Conservation (phyloP, 2,888 invertebrate species). For the Drosophila anomalata region DNA sequence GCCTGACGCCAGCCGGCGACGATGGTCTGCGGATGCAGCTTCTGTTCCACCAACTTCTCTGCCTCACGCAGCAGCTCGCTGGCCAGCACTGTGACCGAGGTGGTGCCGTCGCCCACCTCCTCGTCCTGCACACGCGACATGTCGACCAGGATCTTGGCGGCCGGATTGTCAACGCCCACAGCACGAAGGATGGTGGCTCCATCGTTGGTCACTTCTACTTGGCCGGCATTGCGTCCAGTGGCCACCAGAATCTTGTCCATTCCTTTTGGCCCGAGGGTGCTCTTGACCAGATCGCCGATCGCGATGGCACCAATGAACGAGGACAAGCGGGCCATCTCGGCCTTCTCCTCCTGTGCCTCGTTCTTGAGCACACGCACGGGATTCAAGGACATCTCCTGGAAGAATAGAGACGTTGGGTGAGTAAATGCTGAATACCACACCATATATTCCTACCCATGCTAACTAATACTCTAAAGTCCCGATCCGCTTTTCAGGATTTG, state of each 20-base stretch:
- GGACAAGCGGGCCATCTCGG: slow-evolving; percentile 98
- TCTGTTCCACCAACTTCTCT: slow-evolving; percentile 95
- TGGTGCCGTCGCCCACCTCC: slow-evolving; percentile 99
- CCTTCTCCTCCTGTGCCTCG: slow-evolving; percentile 99
- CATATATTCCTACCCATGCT: not conserved
- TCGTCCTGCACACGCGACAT: slow-evolving; percentile 99
- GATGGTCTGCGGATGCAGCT: slow-evolving; percentile 99
- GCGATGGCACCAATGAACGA: slow-evolving; percentile 99
- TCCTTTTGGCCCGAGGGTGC: slow-evolving; percentile 99
- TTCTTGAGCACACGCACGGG: slow-evolving; percentile 96
- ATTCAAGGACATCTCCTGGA: slow-evolving; percentile 91
- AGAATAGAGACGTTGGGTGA: slow-evolving; percentile 1
- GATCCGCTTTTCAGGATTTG: not conserved
- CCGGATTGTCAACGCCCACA: slow-evolving; percentile 99
- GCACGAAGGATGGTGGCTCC: slow-evolving; percentile 99
- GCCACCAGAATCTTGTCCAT: slow-evolving; percentile 97
- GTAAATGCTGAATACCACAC: not conserved
- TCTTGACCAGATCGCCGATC: slow-evolving; percentile 98
- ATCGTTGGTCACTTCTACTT: slow-evolving; percentile 98
- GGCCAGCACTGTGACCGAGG: slow-evolving; percentile 96
- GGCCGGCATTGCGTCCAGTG: slow-evolving; percentile 90
- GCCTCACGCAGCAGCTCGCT: slow-evolving; percentile 97
- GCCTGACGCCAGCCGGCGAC: slow-evolving; percentile 98
- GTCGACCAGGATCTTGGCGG: slow-evolving; percentile 99
- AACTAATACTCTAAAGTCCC: not conserved